These are phyloP conservation scores for Danaus plexippus DNA, from an alignment of 1,140 invertebrate genomes.

Conservation along the genomic window DNA sequence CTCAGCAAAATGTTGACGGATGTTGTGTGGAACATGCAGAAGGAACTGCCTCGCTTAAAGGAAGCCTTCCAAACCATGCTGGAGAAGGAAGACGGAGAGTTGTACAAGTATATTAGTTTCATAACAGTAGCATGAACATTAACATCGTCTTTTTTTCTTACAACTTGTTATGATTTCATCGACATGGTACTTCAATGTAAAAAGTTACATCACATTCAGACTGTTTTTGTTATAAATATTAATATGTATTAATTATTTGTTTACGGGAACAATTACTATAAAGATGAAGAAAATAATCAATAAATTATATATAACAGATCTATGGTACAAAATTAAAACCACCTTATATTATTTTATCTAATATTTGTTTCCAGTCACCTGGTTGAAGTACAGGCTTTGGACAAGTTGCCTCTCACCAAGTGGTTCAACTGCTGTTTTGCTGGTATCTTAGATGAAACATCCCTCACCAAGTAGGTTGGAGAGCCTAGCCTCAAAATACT, in stretches of 20 bases:
- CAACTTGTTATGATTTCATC: not conserved
- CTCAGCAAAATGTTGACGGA: conserved; percentile 81
- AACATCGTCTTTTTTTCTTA: not conserved
- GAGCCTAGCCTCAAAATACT: too few relatives aligned
- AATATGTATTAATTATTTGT: too few relatives aligned
- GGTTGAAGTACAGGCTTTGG: conserved; percentile 71
- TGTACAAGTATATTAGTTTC: conserved; percentile 71
- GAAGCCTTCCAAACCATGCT: conserved; percentile 77
- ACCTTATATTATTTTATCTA: not conserved
- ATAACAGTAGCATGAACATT: too few relatives aligned
- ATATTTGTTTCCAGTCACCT: conserved; percentile 68
- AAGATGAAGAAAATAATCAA: too few relatives aligned
- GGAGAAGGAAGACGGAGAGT: conserved; percentile 79
- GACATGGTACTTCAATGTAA: too few relatives aligned
- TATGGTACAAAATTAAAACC: too few relatives aligned
- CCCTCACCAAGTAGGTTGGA: conserved; percentile 79
- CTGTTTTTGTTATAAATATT: too few relatives aligned
- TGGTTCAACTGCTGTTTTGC: conserved; percentile 89
- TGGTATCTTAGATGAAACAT: conserved; percentile 81
- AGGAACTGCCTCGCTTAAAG: conserved; percentile 76
- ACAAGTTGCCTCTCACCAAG: conserved; percentile 75
- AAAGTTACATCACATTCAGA: too few relatives aligned
- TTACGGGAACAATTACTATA: too few relatives aligned
- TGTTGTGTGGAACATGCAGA: conserved; percentile 76
- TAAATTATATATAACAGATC: too few relatives aligned